These are phyloP conservation scores for Metacarcinus magister DNA, from an alignment of 2,888 invertebrate genomes.

Conservation along the genomic window DNA sequence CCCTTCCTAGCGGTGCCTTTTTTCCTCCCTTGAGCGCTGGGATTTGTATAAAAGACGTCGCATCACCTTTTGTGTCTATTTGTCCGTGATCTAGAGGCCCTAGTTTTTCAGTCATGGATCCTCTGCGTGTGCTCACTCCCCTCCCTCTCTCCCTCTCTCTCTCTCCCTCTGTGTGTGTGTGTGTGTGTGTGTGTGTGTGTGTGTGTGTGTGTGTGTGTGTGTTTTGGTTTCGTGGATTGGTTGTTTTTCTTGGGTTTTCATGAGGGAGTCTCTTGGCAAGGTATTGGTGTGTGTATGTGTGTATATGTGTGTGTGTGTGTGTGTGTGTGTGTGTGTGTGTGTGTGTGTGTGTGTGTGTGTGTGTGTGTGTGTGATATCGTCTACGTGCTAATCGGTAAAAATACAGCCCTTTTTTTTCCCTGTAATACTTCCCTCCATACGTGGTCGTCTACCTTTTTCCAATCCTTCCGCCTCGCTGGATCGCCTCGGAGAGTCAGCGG, in stretches of 20 bases:
- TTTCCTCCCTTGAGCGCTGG: slow-evolving; percentile 56
- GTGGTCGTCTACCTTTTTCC: background rate
- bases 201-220: background rate
- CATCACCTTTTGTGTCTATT: slow-evolving; percentile 72
- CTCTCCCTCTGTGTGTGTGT: background rate
- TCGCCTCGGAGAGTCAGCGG: background rate
- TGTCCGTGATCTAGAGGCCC: slow-evolving; percentile 61
- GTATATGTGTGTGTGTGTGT: no score
- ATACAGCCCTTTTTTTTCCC: background rate
- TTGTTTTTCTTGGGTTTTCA: background rate
- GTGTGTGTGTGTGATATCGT: background rate
- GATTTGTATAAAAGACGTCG: slow-evolving; percentile 78
- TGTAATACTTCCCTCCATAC: background rate
- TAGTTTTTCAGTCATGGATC: slow-evolving; percentile 70
- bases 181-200: background rate
- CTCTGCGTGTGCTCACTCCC: slow-evolving; percentile 64
- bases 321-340: no score
- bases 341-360: no score
- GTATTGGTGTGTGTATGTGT: background rate
- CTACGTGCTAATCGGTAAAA: background rate
- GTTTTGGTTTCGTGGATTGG: background rate
- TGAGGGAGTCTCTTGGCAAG: background rate
- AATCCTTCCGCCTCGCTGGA: background rate
- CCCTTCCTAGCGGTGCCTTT: background rate
- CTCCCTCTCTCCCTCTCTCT: background rate